Base-by-base conservation (phyloP, 2,888 invertebrate genomes). In the Listrodromus nycthemerus region DNA sequence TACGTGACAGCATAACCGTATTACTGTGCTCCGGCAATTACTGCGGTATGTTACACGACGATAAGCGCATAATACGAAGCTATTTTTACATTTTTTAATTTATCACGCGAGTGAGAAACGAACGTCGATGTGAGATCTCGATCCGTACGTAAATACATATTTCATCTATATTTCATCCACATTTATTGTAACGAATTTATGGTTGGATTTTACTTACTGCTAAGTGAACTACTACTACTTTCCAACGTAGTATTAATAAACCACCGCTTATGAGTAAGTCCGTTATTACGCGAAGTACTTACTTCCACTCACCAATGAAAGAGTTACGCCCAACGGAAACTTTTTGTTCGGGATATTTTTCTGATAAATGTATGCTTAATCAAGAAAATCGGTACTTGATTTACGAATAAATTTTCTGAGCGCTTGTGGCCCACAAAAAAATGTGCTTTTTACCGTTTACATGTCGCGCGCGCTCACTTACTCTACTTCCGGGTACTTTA, bases 1-100 rank as follows among this genome's bases (percentile, higher is more conserved):
- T 6, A 27, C 61, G 61, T 61, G 27, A 33, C 63, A 63, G 19
- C 63, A 74, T 63, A 74, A 63, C 21, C 63, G 33, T 8, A 19
- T n/a, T 33, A 27, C 33, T 33, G n/a, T 30, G 21, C 21, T 52
- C 2, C 21, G 8, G 21, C 7, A 10, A 52, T 52, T 52, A 21
- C 52, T 52, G 7, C 52, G 1, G 52, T 50, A 37, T 13, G 21
- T 52, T 33, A 70, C 70, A 52, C 33, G 52, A 21, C 37, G 48
- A 67, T 67, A 67, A 61, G 16, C n/a, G 61, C 33, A 7, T 30
- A 61, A 30, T 6, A 24, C 24, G 30, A 30, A 61, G 30, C 30
- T 61, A 30, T 30, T 33, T n/a, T 30, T 1, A 33, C 33, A 6
- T 61, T 30, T 24, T 61, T 30, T 58, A 33, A 45, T 45, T 45